phyloP scores from a whole-genome alignment of 1,140 invertebrate genomes.

The Chironomus tepperi region DNA sequence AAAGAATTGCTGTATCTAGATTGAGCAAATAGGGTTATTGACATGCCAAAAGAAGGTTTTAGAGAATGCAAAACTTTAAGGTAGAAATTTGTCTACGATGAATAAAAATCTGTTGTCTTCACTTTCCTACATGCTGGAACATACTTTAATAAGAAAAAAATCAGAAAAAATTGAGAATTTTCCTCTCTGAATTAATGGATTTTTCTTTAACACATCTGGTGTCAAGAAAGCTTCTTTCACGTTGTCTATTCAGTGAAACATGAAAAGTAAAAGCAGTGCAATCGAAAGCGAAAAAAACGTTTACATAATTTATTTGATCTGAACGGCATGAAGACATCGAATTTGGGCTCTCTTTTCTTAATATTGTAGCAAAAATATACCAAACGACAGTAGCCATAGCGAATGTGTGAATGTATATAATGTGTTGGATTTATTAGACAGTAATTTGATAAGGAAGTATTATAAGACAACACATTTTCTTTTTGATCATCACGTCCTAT shows the following conservation, averaged over 20 bases:
- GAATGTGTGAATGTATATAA: neutral
- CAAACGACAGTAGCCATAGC: neutral
- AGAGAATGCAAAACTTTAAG: too few species aligned
- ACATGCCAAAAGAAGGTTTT: too few species aligned
- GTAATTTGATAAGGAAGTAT: constrained; percentile 11
- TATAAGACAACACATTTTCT: neutral
- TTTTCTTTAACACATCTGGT: constrained; percentile 20
- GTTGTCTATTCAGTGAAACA: constrained; percentile 3
- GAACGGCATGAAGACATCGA: neutral
- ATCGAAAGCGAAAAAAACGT: neutral
- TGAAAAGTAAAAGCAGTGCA: neutral
- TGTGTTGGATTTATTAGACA: constrained; percentile 22
- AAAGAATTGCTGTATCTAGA: too few species aligned
- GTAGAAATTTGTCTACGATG: too few species aligned
- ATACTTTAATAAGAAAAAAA: neutral
- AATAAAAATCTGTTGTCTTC: too few species aligned
- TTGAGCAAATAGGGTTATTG: too few species aligned
- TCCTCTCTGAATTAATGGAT: neutral
- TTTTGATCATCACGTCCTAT: constrained; percentile 11
- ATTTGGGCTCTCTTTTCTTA: neutral
- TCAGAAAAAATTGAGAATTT: neutral
- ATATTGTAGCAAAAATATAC: neutral
- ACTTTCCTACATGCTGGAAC: too few species aligned
- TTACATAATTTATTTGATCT: constrained; percentile 14
- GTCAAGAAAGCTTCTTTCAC: constrained; percentile 9